phyloP scores from a whole-genome alignment of 2,888 invertebrate species.

The Scaeva pyrastri region DNA sequence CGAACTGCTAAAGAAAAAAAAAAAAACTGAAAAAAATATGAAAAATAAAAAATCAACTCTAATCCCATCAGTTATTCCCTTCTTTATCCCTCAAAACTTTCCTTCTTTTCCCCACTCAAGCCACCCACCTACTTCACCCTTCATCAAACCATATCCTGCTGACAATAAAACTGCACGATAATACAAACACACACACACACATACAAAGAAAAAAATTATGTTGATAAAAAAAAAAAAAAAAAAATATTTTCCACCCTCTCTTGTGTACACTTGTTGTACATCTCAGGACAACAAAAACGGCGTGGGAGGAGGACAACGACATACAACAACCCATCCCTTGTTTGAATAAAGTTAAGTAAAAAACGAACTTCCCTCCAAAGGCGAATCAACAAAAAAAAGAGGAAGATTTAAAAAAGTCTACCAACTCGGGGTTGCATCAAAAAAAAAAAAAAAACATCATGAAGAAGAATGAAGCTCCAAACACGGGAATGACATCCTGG shows the following conservation, averaged over 20 bases:
- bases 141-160: constrained; percentile 31
- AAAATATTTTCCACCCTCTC: constrained; percentile 33
- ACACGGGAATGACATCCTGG: constrained; percentile 51
- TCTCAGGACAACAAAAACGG: background rate
- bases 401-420: constrained; percentile 15
- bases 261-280: constrained; percentile 39
- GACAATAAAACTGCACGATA: constrained; percentile 36
- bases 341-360: constrained; percentile 17
- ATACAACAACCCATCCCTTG: constrained; percentile 7
- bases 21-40: constrained; percentile 34
- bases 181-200: background rate
- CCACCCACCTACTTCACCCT: too few species aligned
- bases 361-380: constrained; percentile 21
- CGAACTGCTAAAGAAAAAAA: constrained; percentile 29
- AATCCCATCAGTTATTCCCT: constrained; percentile 44
- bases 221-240: background rate
- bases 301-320: constrained; percentile 31
- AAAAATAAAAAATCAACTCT: constrained; percentile 53
- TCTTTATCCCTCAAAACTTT: constrained; percentile 1
- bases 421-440: background rate
- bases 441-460: background rate
- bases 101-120: too few species aligned
- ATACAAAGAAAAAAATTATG: background rate
- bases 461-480: constrained; percentile 16
- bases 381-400: background rate